Conservation (phyloP, 2,797 vertebrate genomes). For the Gastrophryne carolinensis region DNA sequence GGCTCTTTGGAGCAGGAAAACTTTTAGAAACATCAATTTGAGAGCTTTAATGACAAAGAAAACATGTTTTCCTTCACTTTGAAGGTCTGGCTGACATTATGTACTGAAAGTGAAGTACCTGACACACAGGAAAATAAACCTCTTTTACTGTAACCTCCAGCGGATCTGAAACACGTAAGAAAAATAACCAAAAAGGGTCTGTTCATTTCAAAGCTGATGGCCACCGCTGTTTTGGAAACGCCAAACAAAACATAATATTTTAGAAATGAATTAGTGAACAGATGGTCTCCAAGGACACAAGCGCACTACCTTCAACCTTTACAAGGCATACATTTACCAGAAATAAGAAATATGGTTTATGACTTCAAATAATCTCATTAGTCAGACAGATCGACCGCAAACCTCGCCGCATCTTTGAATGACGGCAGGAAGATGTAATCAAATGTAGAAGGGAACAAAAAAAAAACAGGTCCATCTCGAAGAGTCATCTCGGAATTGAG, state of each 20-base stretch:
- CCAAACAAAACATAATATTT: constrained; percentile 20
- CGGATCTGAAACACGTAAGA: constrained; percentile 20
- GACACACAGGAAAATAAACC: constrained; percentile 37
- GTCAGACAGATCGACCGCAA: neutral
- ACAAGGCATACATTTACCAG: constrained; percentile 33
- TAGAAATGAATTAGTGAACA: constrained; percentile 39
- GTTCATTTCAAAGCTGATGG: neutral
- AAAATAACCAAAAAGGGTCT: constrained; percentile 4
- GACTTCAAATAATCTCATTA: constrained; percentile 28
- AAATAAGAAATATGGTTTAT: constrained; percentile 14
- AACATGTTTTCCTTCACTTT: neutral
- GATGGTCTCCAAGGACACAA: constrained; percentile 1
- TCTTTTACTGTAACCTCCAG: constrained; percentile 33
- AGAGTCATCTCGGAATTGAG: constrained; percentile 1
- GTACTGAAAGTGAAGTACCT: neutral
- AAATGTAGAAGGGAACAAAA: neutral
- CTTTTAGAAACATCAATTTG: neutral
- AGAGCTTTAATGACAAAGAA: neutral
- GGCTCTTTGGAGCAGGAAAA: neutral
- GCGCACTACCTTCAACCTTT: constrained; percentile 10
- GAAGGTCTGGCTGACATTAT: constrained; percentile 40
- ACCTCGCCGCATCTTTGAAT: neutral
- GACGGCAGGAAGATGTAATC: neutral
- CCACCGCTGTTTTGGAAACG: constrained; percentile 29
- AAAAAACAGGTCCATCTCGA: neutral